phyloP scores from a whole-genome alignment of 2,113 vertebrate species.

The Ceuthmochares aereus region DNA sequence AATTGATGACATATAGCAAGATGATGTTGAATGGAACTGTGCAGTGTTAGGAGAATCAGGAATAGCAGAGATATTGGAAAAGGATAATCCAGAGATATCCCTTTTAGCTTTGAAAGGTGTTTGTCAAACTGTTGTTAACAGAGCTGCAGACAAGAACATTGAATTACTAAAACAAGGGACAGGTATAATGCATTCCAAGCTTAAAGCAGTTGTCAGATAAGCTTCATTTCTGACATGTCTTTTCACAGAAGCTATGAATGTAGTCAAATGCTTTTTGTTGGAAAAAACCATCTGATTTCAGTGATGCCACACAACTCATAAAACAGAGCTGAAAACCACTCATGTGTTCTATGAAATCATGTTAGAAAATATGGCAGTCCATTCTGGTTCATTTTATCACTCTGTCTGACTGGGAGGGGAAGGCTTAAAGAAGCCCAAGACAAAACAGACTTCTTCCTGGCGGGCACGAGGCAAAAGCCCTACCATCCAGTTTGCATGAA shows the following conservation, averaged over 20 bases:
- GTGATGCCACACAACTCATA: not conserved
- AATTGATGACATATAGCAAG: not conserved
- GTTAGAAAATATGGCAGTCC: not conserved
- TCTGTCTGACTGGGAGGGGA: not conserved
- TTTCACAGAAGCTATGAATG: not conserved
- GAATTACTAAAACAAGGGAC: not conserved
- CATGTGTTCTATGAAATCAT: not conserved
- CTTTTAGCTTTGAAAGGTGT: not conserved
- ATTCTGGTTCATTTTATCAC: not conserved
- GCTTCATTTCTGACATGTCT: not conserved
- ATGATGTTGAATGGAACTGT: not conserved
- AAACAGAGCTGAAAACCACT: not conserved
- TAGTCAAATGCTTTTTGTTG: not conserved
- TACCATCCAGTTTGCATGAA: not conserved
- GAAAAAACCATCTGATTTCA: not conserved
- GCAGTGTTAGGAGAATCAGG: not conserved
- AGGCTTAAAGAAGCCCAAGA: not conserved
- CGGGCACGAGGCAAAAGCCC: not conserved
- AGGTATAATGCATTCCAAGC: not conserved
- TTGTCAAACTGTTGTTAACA: not conserved
- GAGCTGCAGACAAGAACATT: not conserved
- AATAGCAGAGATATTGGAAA: not conserved
- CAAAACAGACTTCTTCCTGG: not conserved
- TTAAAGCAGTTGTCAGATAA: conserved; percentile 19
- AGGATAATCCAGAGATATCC: not conserved